These are phyloP conservation scores for Mactromeris polynyma DNA, from an alignment of 2,888 invertebrate species.

Conservation along the genomic window DNA sequence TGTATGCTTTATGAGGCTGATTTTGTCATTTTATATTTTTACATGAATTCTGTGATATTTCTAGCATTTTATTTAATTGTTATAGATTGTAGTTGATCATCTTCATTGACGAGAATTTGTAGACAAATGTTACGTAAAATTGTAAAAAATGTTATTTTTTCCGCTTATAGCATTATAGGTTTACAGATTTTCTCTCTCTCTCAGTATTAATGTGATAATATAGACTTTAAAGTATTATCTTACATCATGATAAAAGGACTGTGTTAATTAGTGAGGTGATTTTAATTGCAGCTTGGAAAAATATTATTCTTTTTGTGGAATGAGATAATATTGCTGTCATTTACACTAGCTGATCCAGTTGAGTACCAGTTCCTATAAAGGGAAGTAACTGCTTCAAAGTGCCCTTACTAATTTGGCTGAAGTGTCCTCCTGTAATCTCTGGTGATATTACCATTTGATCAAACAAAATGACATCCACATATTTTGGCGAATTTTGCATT, in stretches of 20 bases:
- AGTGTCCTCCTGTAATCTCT: no score
- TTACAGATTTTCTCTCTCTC: background rate
- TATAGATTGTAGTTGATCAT: background rate
- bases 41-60: background rate
- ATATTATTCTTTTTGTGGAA: no score
- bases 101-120: background rate
- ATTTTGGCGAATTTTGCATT: no score
- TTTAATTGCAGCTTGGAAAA: no score
- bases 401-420: no score
- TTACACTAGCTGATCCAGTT: no score
- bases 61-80: conserved; percentile 1
- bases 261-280: no score
- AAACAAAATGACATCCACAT: no score
- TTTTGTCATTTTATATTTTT: background rate
- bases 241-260: background rate
- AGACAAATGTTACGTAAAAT: background rate
- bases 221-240: background rate
- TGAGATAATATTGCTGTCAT: no score
- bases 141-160: background rate
- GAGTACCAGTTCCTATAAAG: no score
- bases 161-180: background rate
- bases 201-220: background rate
- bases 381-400: no score
- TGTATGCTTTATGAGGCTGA: background rate
- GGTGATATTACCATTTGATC: no score